Evolutionary conservation across 2,113 vertebrate species (phyloP), one percentile per base, ranked within the genome.

Genomic region (Varanus salvator): DNA sequence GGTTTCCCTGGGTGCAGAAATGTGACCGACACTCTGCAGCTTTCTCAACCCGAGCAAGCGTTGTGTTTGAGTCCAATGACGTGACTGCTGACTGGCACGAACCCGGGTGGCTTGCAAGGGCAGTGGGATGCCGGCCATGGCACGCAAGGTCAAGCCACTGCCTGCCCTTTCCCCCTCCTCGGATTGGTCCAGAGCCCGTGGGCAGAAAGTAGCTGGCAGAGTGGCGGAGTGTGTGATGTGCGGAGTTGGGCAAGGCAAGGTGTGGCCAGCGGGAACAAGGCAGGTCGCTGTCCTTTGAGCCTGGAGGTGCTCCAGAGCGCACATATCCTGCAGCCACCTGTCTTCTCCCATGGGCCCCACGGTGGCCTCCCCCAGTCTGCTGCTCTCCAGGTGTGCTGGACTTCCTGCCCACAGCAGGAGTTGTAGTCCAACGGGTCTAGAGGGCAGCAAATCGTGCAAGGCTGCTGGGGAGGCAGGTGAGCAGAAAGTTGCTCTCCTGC

Each of bases 51-150:
- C 9, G 9, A 3, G 8, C 64, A 11, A 50, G 31, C 6, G 3
- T 25, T 8, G 4, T n/a, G 31, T 48, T 12, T 3, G 44, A 75
- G 38, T 68, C 21, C 78, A 50, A 15, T 8, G 25, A 71, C 23
- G 8, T 44, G 19, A 21, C 14, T 66, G 31, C 9, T 77, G 15
- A 27, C 48, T 54, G n/a, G 78, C 8, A 68, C n/a, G 44, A 38
- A 76, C 80, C 38, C 38, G 23, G 44, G 57, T 48, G 29, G 14
- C 29, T 29, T 4, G 29, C 11, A 38, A 80, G 11, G 48, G 69
- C 82, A 50, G 80, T 82, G n/a, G 80, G 84, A 74, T 23, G 11
- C n/a, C 17, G 25, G 68, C 89, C 84, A 90, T 85, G 34, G 11
- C n/a, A 54, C 50, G 27, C 52, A 90, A 90, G 89, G 77, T 48